Base-by-base conservation (phyloP, 2,888 invertebrate genomes). In the Aromia moschata region DNA sequence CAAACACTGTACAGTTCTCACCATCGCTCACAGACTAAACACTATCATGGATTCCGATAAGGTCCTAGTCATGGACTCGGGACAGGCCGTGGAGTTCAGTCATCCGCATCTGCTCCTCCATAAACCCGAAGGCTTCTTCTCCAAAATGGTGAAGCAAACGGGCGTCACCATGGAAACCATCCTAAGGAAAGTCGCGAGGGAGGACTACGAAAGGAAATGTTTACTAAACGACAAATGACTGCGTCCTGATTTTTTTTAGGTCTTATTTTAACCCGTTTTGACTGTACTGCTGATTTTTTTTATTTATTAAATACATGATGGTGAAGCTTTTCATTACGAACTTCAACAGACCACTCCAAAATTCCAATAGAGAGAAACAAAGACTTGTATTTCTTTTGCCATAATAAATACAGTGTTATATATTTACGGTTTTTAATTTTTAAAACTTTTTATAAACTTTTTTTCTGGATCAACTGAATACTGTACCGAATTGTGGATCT, bases 1-100 rank as follows among this genome's bases (percentile, higher is more conserved):
- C 74, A 84, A 83, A 1, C 82, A 86, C 12, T 92, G 92, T 76
- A 92, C 92, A 0, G 92, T 93, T 15, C 83, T 93, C 18, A 93
- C 92, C 0, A 91, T 93, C 38, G 93, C 93, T 17, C 93, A 93
- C 79, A 84, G 93, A n/a, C n/a, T n/a, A n/a, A n/a, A n/a, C n/a
- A n/a, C n/a, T n/a, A n/a, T n/a, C n/a, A n/a, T n/a, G n/a, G 93
- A 93, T 79, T 91, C 90, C 0, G 91, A 92, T 80, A 86, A 87
- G 79, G 87, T 91, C 58, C 71, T 86, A 64, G 86, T 86, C 4
- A 79, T 87, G 72, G 84, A 86, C 68, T 81, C 82, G 18, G 87
- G 87, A 0, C 65, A 71, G 33, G 75, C 84, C 18, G 78, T 76
- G 12, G 80, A 86, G 74, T 85, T 84, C 74, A 85, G 82, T 58